Evolutionary conservation across 2,888 invertebrate genomes (phyloP), one percentile per base, ranked within the genome.

Genomic region (Idaea dimidiata): DNA sequence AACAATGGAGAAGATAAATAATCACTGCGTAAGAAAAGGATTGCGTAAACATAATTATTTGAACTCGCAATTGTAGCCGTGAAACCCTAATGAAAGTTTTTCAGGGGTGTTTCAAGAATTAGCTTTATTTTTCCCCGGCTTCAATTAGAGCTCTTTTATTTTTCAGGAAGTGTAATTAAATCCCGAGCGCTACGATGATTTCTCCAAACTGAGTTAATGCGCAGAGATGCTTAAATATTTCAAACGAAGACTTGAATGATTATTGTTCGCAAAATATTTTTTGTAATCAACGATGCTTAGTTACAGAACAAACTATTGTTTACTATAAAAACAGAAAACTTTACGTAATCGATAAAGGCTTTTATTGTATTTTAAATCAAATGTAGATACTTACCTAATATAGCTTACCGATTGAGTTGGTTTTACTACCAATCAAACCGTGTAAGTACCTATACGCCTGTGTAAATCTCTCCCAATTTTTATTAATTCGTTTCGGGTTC

Each of bases 21-120:
- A 89, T 89, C 88, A 85, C 83, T 82, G 86, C 84, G 87, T 88
- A 89, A 89, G 91, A 91, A 92, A 92, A 90, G 91, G 90, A 91
- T 91, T 91, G 86, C 84, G 88, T 88, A 88, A 91, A 90, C 87
- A 89, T 89, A 91, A 92, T 92, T 92, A 91, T 91, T 91, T 88
- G 86, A 89, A 88, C 87, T 88, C 86, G 86, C 87, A 88, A 89
- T 89, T 87, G 89, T 89, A 89, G 86, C 86, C 81, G 86, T 86
- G 85, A 89, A 84, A 83, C 83, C 82, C 84, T 86, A 89, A 89
- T 89, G 88, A 89, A 89, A 88, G 85, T 86, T 86, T 81, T 83
- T 79, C 78, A 78, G 79, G 78, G 81, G 78, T 79, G 80, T 83
- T 84, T 78, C 73, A 81, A 74, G 82, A 88, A 86, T 89, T 88